phyloP scores from a whole-genome alignment of 2,888 invertebrate genomes.

The Chouioia cunea region DNA sequence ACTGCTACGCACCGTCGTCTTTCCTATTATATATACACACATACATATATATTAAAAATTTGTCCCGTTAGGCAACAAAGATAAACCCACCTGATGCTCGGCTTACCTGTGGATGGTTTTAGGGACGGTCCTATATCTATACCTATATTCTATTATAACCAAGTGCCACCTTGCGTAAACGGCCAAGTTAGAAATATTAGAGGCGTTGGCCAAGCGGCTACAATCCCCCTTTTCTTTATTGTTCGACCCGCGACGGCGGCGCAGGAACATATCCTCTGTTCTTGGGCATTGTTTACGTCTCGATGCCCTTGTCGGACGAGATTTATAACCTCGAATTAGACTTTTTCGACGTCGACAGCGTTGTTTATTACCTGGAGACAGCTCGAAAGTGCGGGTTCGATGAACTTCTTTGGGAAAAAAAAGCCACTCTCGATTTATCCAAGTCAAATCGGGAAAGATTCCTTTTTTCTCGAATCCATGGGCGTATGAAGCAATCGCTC shows the following conservation, averaged over 20 bases:
- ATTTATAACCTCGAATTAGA: slow-evolving; percentile 49
- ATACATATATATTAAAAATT: slow-evolving; percentile 47
- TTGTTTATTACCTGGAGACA: slow-evolving; percentile 47
- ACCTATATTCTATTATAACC: neutral
- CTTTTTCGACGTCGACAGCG: slow-evolving; percentile 47
- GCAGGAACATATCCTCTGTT: neutral
- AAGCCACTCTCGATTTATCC: slow-evolving; percentile 41
- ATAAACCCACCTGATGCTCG: slow-evolving; percentile 5
- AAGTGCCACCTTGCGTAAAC: slow-evolving; percentile 6
- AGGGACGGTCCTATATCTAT: slow-evolving; percentile 1
- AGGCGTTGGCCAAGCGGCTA: too few species aligned
- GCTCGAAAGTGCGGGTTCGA: slow-evolving; percentile 40
- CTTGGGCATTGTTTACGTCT: slow-evolving; percentile 46
- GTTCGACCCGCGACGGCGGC: neutral
- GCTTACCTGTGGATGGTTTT: neutral
- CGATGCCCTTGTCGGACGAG: slow-evolving; percentile 47
- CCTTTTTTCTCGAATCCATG: too few species aligned
- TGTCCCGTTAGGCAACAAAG: slow-evolving; percentile 46
- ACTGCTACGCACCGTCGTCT: slow-evolving; percentile 28
- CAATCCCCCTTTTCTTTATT: slow-evolving; percentile 11
- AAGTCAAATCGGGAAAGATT: slow-evolving; percentile 37
- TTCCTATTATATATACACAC: slow-evolving; percentile 43
- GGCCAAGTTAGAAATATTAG: slow-evolving; percentile 1
- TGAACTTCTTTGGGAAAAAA: slow-evolving; percentile 43
- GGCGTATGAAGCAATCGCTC: too few species aligned